Evolutionary conservation across 2,888 invertebrate genomes (phyloP).

Genomic region (Lasioglossum calceatum): DNA sequence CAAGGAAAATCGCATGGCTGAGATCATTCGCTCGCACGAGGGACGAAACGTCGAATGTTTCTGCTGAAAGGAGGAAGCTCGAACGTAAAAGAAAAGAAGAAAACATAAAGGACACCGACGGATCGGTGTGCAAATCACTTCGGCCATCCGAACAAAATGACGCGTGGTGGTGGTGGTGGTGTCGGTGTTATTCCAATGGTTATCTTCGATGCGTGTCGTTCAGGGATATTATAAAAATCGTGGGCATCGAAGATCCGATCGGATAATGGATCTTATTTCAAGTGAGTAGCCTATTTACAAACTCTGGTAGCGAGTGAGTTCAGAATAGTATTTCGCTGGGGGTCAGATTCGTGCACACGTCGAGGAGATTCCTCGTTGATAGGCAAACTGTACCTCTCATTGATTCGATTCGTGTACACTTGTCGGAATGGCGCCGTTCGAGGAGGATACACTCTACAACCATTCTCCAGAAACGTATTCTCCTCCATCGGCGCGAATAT

Average conservation of each 20-base stretch:
- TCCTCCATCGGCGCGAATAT: background rate
- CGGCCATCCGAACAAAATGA: background rate
- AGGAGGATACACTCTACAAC: background rate
- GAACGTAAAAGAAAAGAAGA: conserved; percentile 28
- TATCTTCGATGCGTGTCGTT: conserved; percentile 6
- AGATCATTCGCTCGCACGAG: background rate
- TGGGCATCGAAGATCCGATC: conserved; percentile 18
- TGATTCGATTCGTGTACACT: background rate
- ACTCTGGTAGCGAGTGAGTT: conserved; percentile 17
- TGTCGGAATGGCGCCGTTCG: background rate
- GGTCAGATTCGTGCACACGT: conserved; percentile 20
- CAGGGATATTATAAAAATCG: conserved; percentile 19
- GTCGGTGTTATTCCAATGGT: background rate
- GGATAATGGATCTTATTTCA: conserved; percentile 31
- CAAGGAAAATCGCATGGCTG: background rate
- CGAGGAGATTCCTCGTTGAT: conserved; percentile 20
- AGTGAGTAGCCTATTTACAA: conserved; percentile 44
- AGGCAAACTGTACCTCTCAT: conserved; percentile 34
- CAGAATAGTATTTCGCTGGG: conserved; percentile 13
- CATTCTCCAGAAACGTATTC: background rate
- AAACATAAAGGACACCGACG: conserved; percentile 10
- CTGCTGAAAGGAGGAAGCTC: conserved; percentile 47
- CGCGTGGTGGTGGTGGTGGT: background rate
- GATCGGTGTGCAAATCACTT: conserved; percentile 21
- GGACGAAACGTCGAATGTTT: background rate